Conservation (phyloP, 2,888 invertebrate genomes). For the Cheilosia vernalis region DNA sequence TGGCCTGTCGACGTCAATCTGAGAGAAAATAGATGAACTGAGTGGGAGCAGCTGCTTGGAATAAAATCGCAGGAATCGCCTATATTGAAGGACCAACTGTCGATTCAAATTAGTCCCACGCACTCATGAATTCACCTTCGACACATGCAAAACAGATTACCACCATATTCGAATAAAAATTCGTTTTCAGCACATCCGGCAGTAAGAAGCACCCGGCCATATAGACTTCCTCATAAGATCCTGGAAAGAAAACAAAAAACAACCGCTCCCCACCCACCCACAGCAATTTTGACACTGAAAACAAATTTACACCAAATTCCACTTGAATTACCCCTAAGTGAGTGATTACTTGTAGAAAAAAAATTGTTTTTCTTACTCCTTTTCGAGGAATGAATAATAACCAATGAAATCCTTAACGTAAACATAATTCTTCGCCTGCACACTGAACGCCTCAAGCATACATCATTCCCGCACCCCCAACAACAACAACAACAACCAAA, state of each 20-base stretch:
- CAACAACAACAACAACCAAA: too few relatives aligned
- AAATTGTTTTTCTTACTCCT: slow-evolving; percentile 52
- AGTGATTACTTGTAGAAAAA: slow-evolving; percentile 63
- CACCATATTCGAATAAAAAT: too few relatives aligned
- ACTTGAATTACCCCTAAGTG: slow-evolving; percentile 72
- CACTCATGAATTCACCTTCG: too few relatives aligned
- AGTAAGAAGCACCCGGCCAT: not conserved
- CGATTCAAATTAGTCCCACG: too few relatives aligned
- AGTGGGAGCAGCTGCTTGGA: too few relatives aligned
- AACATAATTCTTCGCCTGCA: slow-evolving; percentile 70
- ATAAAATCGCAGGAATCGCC: too few relatives aligned
- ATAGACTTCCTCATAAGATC: slow-evolving; percentile 19
- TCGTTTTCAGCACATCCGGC: too few relatives aligned
- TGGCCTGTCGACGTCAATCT: too few relatives aligned
- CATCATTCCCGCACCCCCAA: slow-evolving; percentile 47
- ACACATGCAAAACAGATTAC: too few relatives aligned
- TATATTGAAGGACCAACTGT: too few relatives aligned
- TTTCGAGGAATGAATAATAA: slow-evolving; percentile 64
- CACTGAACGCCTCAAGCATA: slow-evolving; percentile 17
- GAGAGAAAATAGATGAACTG: too few relatives aligned
- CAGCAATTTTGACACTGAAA: slow-evolving; percentile 29
- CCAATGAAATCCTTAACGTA: slow-evolving; percentile 74
- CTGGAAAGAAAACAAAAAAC: not conserved
- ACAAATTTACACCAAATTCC: slow-evolving; percentile 73
- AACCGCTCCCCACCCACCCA: slow-evolving; percentile 1